Evolutionary conservation across 2,113 vertebrate species (phyloP).

Genomic region (Stictonetta naevosa): DNA sequence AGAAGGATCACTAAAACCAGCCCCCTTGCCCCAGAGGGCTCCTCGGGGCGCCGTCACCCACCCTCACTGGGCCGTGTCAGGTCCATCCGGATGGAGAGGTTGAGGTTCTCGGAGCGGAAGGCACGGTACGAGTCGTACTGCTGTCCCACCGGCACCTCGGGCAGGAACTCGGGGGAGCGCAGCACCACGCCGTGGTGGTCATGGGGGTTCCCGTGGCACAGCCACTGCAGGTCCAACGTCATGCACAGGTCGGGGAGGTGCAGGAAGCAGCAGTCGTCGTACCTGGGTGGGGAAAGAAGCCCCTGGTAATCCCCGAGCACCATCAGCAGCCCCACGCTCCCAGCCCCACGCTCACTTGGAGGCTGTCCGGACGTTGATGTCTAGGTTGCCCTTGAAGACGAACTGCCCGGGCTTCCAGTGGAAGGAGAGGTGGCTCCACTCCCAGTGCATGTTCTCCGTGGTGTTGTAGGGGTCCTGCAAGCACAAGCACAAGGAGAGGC

Average conservation of each 20-base stretch:
- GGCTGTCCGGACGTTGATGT: conserved; percentile 95
- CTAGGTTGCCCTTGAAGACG: conserved; percentile 92
- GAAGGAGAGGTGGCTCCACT: conserved; percentile 92
- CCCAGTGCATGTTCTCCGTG: conserved; percentile 98
- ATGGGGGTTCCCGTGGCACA: conserved; percentile 95
- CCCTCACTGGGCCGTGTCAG: conserved; percentile 84
- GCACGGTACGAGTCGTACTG: conserved; percentile 95
- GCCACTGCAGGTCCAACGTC: conserved; percentile 94
- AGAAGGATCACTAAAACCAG: background rate
- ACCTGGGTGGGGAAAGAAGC: conserved; percentile 76
- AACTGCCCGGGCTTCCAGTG: conserved; percentile 95
- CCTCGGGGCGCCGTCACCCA: background rate
- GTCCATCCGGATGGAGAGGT: conserved; percentile 96
- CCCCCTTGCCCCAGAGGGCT: background rate
- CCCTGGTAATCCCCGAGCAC: background rate
- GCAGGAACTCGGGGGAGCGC: conserved; percentile 87
- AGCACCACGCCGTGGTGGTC: conserved; percentile 92
- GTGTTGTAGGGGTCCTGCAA: conserved; percentile 97
- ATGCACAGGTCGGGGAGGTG: conserved; percentile 94
- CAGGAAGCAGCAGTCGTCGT: conserved; percentile 97
- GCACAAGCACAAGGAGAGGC: background rate
- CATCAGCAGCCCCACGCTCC: background rate
- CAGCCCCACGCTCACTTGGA: conserved; percentile 87
- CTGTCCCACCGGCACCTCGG: conserved; percentile 89
- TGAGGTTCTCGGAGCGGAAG: conserved; percentile 97